These are phyloP conservation scores for Poecilia gillii DNA, from an alignment of 2,797 vertebrate species.

Conservation along the genomic window DNA sequence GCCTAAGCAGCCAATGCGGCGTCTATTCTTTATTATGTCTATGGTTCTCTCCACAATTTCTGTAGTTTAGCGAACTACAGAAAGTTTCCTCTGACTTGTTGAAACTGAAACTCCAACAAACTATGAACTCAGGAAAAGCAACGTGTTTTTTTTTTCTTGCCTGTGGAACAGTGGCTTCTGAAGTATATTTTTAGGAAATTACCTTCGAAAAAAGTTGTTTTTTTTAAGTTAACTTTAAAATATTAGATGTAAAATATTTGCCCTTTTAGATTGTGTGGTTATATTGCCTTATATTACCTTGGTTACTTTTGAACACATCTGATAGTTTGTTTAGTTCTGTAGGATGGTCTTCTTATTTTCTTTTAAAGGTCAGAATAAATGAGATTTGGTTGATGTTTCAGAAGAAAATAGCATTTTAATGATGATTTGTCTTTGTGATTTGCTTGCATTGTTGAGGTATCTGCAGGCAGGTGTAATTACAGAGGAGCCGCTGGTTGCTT, in stretches of 20 bases:
- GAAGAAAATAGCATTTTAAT: slow-evolving; percentile 44
- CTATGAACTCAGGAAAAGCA: background rate
- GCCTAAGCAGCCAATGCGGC: too few species aligned
- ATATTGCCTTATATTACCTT: background rate
- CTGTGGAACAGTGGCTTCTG: background rate
- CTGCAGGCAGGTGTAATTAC: slow-evolving; percentile 47
- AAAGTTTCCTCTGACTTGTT: background rate
- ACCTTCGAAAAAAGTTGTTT: background rate
- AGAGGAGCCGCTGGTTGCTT: slow-evolving; percentile 36
- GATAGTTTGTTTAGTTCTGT: slow-evolving; percentile 3
- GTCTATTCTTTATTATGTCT: too few species aligned
- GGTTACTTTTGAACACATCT: slow-evolving; percentile 5
- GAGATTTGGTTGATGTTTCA: slow-evolving; percentile 55
- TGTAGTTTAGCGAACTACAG: too few species aligned
- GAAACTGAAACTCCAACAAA: background rate
- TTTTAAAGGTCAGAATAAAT: slow-evolving; percentile 71
- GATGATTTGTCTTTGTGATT: slow-evolving; percentile 44
- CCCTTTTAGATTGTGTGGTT: background rate
- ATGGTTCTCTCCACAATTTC: too few species aligned
- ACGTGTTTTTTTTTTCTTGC: background rate
- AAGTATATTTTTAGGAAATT: background rate
- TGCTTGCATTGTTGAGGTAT: slow-evolving; percentile 55
- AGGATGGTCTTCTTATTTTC: slow-evolving; percentile 25
- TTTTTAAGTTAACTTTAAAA: background rate
- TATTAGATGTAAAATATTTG: background rate